These are phyloP conservation scores for Drosophila fungiperda DNA, from an alignment of 2,888 invertebrate species.

Conservation along the genomic window DNA sequence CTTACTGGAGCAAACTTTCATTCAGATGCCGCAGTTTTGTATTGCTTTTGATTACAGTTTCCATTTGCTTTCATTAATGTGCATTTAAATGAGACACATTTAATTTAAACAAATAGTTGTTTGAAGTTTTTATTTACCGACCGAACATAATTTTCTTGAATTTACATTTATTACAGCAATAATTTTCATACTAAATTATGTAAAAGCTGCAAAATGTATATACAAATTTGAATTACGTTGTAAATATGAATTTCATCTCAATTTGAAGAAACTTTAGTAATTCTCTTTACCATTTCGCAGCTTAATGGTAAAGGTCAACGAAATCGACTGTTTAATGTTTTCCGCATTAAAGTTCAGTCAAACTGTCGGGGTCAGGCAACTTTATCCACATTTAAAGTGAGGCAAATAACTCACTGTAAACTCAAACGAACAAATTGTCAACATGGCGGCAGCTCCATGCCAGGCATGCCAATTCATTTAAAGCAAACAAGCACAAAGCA, in stretches of 20 bases:
- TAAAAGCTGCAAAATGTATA: background rate
- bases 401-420: constrained; percentile 59
- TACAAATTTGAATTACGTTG: constrained; percentile 1
- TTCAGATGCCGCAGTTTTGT: background rate
- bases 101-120: background rate
- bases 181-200: background rate
- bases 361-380: constrained; percentile 58
- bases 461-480: constrained; percentile 68
- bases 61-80: background rate
- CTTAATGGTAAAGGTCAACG: background rate
- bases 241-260: background rate
- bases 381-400: constrained; percentile 64
- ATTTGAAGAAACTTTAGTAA: constrained; percentile 1
- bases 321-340: constrained; percentile 1
- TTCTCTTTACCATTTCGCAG: background rate
- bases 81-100: constrained; percentile 1
- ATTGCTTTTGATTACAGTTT: constrained; percentile 1
- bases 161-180: background rate
- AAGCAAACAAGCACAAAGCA: constrained; percentile 63
- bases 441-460: constrained; percentile 59
- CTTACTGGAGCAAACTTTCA: constrained; percentile 4
- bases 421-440: constrained; percentile 69
- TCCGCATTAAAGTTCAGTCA: constrained; percentile 21
- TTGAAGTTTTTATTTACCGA: background rate
- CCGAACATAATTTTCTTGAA: background rate